A percentile compares a stretch with the other conserved stretches of the same genome.
Evolutionary conservation across 2,888 invertebrate genomes (phyloP).

Genomic region (Syrista parreyssii): DNA sequence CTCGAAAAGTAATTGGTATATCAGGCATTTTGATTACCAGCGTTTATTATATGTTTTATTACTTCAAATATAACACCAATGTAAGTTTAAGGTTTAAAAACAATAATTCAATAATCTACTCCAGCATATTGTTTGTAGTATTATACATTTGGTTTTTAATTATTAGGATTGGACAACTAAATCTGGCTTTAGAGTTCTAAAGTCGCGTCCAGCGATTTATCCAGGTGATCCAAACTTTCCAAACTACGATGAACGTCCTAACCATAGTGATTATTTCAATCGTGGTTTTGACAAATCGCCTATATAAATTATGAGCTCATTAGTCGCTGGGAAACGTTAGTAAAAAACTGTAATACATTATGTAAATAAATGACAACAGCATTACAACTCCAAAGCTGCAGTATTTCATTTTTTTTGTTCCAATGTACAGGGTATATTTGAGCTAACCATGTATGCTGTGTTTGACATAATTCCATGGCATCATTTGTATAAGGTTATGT

Average conservation of each 20-base stretch:
- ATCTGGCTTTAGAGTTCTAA: conserved; percentile 77
- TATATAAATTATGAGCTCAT: conserved; percentile 61
- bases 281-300: conserved; percentile 78
- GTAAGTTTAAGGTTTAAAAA: conserved; percentile 68
- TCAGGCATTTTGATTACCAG: conserved; percentile 45
- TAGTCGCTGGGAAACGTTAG: not conserved
- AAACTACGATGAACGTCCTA: conserved; percentile 69
- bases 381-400: not conserved
- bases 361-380: not conserved
- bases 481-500: not conserved
- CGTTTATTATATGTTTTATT: conserved; percentile 68
- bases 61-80: conserved; percentile 84
- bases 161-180: conserved; percentile 81
- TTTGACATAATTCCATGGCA: not conserved
- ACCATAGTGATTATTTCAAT: conserved; percentile 76
- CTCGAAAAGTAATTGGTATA: conserved; percentile 76
- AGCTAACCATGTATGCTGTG: not conserved
- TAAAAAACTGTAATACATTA: not conserved
- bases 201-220: conserved; percentile 70
- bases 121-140: not conserved
- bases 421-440: not conserved
- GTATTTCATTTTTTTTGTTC: not conserved
- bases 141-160: conserved; percentile 18
- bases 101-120: no score
- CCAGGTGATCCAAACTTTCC: conserved; percentile 82